Conservation (phyloP, 2,888 invertebrate species). For the Hybos culiciformis region DNA sequence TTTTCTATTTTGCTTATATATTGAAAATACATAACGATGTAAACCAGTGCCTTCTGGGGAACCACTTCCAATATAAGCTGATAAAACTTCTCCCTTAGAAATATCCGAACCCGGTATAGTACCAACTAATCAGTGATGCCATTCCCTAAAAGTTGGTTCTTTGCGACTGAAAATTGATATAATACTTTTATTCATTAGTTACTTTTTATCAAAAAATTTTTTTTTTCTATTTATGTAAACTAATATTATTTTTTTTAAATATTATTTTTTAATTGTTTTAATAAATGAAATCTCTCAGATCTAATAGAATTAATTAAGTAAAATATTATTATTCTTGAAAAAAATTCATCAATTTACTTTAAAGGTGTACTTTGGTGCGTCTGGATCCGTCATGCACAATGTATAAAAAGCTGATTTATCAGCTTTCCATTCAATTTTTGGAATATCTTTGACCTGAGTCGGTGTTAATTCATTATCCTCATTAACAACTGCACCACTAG, state of each 20-base stretch:
- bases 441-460: conserved; percentile 59
- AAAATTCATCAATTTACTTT: no score
- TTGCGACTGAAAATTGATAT: conserved; percentile 66
- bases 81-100: conserved; percentile 56
- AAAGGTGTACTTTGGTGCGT: no score
- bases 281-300: no score
- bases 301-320: no score
- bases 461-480: conserved; percentile 63
- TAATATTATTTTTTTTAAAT: no score
- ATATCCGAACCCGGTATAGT: conserved; percentile 68
- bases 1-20: conserved; percentile 51
- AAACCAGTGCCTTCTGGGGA: no score
- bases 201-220: no score
- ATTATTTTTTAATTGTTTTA: no score
- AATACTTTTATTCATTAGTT: no score
- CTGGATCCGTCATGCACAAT: conserved; percentile 69
- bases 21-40: no score
- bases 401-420: conserved; percentile 49
- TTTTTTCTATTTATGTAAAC: no score
- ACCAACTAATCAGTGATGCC: conserved; percentile 85
- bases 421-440: conserved; percentile 53
- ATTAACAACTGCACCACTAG: conserved; percentile 37
- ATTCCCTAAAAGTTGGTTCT: conserved; percentile 70
- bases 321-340: no score
- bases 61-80: conserved; percentile 76